Evolutionary conservation across 1,140 invertebrate species (phyloP).

Genomic region (Branchinecta lindahli): DNA sequence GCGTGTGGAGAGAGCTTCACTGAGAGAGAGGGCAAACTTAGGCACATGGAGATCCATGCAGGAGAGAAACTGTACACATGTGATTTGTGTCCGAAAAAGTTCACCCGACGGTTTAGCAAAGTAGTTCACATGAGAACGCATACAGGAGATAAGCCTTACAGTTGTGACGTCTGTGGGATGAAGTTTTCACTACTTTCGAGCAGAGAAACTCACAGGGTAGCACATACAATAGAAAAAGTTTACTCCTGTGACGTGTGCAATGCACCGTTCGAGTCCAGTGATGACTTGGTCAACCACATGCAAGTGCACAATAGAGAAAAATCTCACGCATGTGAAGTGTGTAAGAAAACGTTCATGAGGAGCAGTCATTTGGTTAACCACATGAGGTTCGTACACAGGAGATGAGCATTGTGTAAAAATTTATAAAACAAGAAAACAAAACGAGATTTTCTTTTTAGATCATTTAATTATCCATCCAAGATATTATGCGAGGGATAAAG

Average conservation of each 20-base stretch:
- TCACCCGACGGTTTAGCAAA: conserved; percentile 85
- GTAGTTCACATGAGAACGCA: conserved; percentile 91
- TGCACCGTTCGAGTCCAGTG: conserved; percentile 77
- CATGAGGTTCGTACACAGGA: neutral
- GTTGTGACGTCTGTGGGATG: conserved; percentile 95
- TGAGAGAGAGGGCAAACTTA: conserved; percentile 89
- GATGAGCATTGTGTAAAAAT: no score
- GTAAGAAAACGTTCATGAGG: neutral
- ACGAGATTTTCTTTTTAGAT: no score
- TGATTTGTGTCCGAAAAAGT: conserved; percentile 80
- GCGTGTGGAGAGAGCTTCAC: conserved; percentile 93
- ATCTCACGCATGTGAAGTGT: neutral
- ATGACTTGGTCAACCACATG: conserved; percentile 52
- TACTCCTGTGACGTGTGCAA: neutral
- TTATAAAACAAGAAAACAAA: no score
- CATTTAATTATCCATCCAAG: no score
- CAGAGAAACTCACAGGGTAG: neutral
- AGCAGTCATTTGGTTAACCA: neutral
- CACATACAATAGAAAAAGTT: neutral
- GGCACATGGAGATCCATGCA: conserved; percentile 97
- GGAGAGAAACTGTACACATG: conserved; percentile 96
- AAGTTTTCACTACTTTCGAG: conserved; percentile 65
- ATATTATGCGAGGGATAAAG: no score
- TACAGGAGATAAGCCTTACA: conserved; percentile 96
- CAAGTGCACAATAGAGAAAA: conserved; percentile 37